Evolutionary conservation across 2,113 vertebrate species (phyloP).

Genomic region (Sula dactylatra): DNA sequence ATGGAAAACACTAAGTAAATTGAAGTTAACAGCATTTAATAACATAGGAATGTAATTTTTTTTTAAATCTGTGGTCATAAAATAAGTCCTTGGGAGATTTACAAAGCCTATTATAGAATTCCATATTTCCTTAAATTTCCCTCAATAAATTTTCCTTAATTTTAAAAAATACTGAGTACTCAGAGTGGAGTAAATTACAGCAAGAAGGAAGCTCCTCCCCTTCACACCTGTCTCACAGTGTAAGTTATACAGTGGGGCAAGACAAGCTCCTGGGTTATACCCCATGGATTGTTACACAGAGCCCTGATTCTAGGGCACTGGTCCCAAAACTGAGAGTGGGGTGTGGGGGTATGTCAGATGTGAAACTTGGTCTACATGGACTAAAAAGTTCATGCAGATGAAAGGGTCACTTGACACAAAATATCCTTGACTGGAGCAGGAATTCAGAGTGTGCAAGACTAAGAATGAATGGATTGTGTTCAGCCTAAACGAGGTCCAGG

Average conservation of each 20-base stretch:
- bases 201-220: background rate
- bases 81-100: background rate
- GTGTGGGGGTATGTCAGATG: background rate
- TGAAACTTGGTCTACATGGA: rapidly evolving
- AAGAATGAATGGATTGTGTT: background rate
- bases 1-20: background rate
- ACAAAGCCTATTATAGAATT: background rate
- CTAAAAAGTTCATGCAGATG: background rate
- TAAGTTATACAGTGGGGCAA: background rate
- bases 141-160: background rate
- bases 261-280: background rate
- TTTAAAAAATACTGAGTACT: background rate
- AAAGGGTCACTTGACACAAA: background rate
- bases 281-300: background rate
- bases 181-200: background rate
- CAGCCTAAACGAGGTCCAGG: background rate
- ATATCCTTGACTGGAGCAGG: background rate
- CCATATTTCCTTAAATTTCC: background rate
- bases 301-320: rapidly evolving
- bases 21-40: background rate
- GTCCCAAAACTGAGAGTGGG: too few relatives aligned
- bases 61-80: background rate
- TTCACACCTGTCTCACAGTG: background rate
- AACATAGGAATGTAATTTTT: background rate
- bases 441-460: background rate